Base-by-base conservation (phyloP, 2,797 vertebrate species). In the Tolypeutes matacus region DNA sequence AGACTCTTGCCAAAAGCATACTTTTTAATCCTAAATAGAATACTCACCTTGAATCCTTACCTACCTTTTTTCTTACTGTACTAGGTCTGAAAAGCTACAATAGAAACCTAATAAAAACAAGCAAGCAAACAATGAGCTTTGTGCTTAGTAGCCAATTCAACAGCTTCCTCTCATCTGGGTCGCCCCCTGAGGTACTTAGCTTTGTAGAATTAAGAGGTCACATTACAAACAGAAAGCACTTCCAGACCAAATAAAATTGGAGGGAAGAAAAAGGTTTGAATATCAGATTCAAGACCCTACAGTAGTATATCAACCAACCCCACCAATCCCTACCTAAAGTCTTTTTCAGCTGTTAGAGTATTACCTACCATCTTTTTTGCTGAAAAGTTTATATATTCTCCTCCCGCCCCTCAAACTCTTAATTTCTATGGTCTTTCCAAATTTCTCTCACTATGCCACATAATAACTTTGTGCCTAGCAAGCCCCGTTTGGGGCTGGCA, bases 191-290 rank as follows among this genome's bases (percentile, higher is more conserved):
- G 46, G 0, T 8, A 64, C 73, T 91, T 42, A 46, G 31, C 17
- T 62, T 88, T 94, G 29, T 49, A 15, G 29, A 91, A 62, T 46
- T 86, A 95, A 90, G 46, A 75, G 67, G 13, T 10, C 20, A 46
- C 15, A 39, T 53, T 23, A n/a, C 39, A 89, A 56, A 14, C 20
- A 94, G 80, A 95, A 69, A 77, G 21, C 64, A 88, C 3, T 36
- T 23, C 2, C 65, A 65, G 27, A 84, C 34, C 65, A 85, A 94
- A 94, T 60, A 34, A 80, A 85, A 76, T 8, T 53, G 20, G 31
- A 76, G 27, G 42, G 20, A 5, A 87, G 65, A 93, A 92, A 80
- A 73, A 70, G 5, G 15, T 82, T 0, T 72, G 58, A 3, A 11
- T 70, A 60, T 46, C 17, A 69, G 7, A 75, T 65, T 94, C 21